Evolutionary conservation across 2,113 vertebrate genomes (phyloP).

Genomic region (Cathartes aura): DNA sequence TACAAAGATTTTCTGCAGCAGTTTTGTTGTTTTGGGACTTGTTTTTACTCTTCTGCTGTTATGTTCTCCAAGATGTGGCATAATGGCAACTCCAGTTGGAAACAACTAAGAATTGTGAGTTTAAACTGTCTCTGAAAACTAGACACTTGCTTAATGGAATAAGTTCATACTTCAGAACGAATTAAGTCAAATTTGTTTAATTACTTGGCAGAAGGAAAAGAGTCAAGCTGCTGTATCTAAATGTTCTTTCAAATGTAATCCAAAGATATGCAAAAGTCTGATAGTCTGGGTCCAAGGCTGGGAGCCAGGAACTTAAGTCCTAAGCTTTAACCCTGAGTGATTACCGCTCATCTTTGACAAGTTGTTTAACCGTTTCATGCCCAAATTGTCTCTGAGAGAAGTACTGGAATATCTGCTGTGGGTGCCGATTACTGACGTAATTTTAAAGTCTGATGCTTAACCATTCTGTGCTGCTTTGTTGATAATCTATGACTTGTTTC

Average conservation of each 20-base stretch:
- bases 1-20: neutral
- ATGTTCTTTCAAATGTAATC: constrained; percentile 24
- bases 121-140: neutral
- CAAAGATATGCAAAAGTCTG: neutral
- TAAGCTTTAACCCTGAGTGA: neutral
- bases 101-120: neutral
- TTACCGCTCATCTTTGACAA: neutral
- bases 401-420: neutral
- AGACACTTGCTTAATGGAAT: neutral
- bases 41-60: neutral
- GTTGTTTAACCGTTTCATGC: neutral
- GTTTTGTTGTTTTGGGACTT: neutral
- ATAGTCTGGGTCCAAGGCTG: constrained; percentile 10
- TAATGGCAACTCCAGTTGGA: neutral
- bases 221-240: neutral
- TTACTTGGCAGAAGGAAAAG: constrained; percentile 9
- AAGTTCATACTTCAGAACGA: constrained; percentile 8
- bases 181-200: constrained; percentile 1
- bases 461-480: neutral
- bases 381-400: neutral
- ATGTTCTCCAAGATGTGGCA: neutral
- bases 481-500: neutral
- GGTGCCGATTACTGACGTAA: neutral
- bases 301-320: neutral
- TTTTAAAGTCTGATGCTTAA: neutral